Evolutionary conservation across 1,140 invertebrate species (phyloP), one percentile per base, ranked within the genome.

Genomic region (Trichonephila clavata): DNA sequence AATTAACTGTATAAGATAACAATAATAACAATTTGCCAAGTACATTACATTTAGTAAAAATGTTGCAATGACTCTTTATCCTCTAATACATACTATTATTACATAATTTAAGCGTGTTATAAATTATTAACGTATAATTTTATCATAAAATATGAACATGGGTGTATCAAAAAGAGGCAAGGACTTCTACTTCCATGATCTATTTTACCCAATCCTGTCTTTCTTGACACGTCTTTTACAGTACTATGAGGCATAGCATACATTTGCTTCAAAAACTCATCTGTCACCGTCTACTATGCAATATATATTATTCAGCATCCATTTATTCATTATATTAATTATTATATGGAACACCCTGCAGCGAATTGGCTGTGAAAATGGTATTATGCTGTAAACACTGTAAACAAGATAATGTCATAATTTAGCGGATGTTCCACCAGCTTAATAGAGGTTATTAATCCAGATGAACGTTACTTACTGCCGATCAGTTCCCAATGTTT

Each of bases 371-470:
- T 18, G 16, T 20, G 27, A 77, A 77, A 77, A 32, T 39, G 71
- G 16, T 20, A 39, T 77, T 18, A 18, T 39, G 32, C 27, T 16
- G 71, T 16, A 14, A 18, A 32, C 24, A 77, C 4, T 77, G 71
- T 77, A 16, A 39, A 24, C 6, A 39, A 24, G 65, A 24, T 68
- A 24, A 68, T 14, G n/a, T 24, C 24, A 68, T 27, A n/a, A 50
- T 68, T 68, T 24, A 3, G 21, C 10, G 65, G 21, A n/a, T 65
- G 24, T 65, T 24, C 21, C 65, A 4, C 24, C 1, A 24, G 65
- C n/a, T 21, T n/a, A 68, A 68, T 68, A 24, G 65, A 24, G 65
- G 65, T 68, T 68, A 24, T 68, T 68, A 68, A n/a, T 68, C 65
- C 13, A 68, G 65, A 68, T 68, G 10, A 13, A n/a, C 65, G 24